phyloP scores from a whole-genome alignment of 2,888 invertebrate genomes.

The Macrophya alboannulata region DNA sequence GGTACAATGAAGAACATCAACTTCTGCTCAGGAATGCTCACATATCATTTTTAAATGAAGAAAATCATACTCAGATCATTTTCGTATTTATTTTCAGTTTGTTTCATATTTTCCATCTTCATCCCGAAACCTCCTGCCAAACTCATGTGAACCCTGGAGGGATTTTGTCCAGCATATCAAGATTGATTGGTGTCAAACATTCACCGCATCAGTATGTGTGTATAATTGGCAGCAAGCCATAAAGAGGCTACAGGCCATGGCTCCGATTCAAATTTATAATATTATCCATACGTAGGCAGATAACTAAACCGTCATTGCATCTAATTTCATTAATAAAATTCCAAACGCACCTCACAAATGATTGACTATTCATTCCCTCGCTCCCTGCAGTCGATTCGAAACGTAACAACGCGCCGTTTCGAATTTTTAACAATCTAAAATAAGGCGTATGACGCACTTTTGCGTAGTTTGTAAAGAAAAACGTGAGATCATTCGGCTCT shows the following conservation, averaged over 20 bases:
- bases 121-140: conserved; percentile 20
- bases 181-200: background rate
- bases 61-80: background rate
- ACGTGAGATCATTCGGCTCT: background rate
- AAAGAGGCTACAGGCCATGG: background rate
- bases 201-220: background rate
- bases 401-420: background rate
- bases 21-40: background rate
- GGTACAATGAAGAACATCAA: conserved; percentile 62
- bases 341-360: background rate
- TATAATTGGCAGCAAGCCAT: background rate
- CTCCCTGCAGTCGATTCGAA: background rate
- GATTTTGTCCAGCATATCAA: background rate
- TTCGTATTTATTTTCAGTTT: conserved; percentile 27
- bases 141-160: background rate
- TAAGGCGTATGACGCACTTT: background rate
- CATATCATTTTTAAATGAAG: background rate
- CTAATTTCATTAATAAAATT: background rate
- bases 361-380: background rate
- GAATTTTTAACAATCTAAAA: background rate
- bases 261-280: background rate
- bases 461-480: background rate
- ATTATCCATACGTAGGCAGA: background rate
- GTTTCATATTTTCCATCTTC: conserved; percentile 14
- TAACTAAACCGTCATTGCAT: background rate